Base-by-base conservation (phyloP, 1,140 invertebrate genomes). In the Pseudomyrmex concolor region DNA sequence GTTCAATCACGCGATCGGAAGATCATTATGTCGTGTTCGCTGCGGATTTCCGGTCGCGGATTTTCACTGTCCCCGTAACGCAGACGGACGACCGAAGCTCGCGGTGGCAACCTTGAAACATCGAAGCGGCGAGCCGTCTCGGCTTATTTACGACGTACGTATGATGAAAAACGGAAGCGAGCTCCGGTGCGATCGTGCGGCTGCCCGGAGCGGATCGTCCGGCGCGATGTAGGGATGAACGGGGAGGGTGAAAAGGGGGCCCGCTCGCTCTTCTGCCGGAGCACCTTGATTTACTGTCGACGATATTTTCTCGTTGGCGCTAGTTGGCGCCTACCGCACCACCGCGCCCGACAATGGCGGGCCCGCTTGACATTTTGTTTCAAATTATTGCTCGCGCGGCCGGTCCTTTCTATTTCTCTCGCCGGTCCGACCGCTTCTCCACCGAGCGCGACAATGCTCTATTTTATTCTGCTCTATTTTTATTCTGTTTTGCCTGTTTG, bases 201-300 rank as follows among this genome's bases (percentile, higher is more conserved):
- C 68, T 54, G 55, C 74, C 25, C 76, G 84, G 74, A 86, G 89
- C 68, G 80, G 80, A 82, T 73, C 76, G 76, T 71, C 76, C 76
- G 55, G 50, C 59, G 34, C 76, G 55, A 43, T 54, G 48, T 34
- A 71, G 85, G 74, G 68, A 87, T 84, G 83, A 77, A 88, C 34
- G 3, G 34, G 34, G 25, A 59, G 62, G 83, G 68, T 67, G 72
- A 82, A 86, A 84, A 83, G 85, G 70, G 85, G 85, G 70, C 73
- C 81, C 71, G 68, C 66, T 55, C 84, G 57, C 86, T 91, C 90
- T 90, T 91, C 90, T 91, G 88, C 84, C 50, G 76, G 83, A 86
- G 85, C 90, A 92, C 90, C 91, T 92, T 93, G 92, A 93, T 93
- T 93, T 93, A 93, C 92, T 90, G 92, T 88, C 87, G 90, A 86